Evolutionary conservation across 2,113 vertebrate species (phyloP).

Genomic region (Poeciliopsis prolifica): DNA sequence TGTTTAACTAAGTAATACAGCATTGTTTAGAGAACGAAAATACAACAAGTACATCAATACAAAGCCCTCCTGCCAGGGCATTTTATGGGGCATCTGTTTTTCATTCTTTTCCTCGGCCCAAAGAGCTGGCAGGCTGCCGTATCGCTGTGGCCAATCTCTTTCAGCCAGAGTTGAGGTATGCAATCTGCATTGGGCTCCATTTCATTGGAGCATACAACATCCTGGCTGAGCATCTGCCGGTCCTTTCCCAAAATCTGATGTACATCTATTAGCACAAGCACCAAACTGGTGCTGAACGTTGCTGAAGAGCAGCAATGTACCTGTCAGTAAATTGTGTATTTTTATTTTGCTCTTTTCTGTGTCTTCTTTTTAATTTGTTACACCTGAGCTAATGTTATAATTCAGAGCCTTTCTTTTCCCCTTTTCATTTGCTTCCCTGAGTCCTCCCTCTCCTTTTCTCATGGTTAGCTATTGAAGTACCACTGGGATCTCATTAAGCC

Average conservation of each 20-base stretch:
- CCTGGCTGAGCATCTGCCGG: conserved; percentile 42
- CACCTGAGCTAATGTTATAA: conserved; percentile 34
- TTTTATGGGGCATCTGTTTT: conserved; percentile 83
- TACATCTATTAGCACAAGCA: conserved; percentile 59
- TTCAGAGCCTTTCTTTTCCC: conserved; percentile 16
- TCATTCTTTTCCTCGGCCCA: conserved; percentile 75
- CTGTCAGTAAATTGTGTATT: conserved; percentile 22
- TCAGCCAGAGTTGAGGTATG: conserved; percentile 66
- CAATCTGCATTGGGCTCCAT: conserved; percentile 71
- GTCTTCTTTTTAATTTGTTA: conserved; percentile 1
- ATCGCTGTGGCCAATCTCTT: conserved; percentile 67
- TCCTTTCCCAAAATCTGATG: conserved; percentile 53
- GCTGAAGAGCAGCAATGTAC: conserved; percentile 22
- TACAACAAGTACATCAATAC: conserved; percentile 78
- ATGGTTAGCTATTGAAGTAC: conserved; percentile 69
- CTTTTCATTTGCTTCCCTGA: conserved; percentile 41
- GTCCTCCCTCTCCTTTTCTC: conserved; percentile 40
- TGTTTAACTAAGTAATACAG: conserved; percentile 71
- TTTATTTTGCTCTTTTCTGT: conserved; percentile 25
- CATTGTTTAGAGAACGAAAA: conserved; percentile 79
- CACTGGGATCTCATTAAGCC: conserved; percentile 84
- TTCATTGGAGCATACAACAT: conserved; percentile 53
- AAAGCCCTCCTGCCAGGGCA: conserved; percentile 70
- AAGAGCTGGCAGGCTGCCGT: conserved; percentile 71
- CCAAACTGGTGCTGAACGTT: conserved; percentile 28